Conservation (phyloP, 2,888 invertebrate genomes). For the Spilosoma lubricipeda region DNA sequence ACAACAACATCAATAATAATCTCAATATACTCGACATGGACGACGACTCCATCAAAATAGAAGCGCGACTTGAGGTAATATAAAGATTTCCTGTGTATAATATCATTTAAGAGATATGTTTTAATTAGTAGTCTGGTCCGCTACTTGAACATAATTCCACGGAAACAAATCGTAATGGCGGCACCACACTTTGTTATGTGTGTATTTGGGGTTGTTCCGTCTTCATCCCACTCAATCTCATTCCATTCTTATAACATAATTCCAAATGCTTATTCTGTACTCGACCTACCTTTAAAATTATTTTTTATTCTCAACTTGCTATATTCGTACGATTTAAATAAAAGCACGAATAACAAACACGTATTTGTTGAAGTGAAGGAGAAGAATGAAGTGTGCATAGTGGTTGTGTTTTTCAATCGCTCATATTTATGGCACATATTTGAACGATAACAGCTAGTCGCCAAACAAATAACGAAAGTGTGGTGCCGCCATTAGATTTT, state of each 20-base stretch:
- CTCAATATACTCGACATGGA: constrained; percentile 82
- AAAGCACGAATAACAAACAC: not conserved
- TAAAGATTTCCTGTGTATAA: too few relatives aligned
- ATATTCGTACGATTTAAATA: not conserved
- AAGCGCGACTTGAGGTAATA: constrained; percentile 72
- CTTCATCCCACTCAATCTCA: too few relatives aligned
- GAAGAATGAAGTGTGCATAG: too few relatives aligned
- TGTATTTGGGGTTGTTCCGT: too few relatives aligned
- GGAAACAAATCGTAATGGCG: not conserved
- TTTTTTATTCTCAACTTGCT: too few relatives aligned
- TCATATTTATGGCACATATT: not conserved
- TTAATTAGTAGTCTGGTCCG: not conserved
- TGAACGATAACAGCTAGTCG: not conserved
- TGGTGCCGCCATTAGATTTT: not conserved
- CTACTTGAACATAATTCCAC: not conserved
- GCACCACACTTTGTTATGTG: not conserved
- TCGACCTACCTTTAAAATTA: too few relatives aligned
- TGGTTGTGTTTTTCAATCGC: not conserved
- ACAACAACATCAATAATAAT: constrained; percentile 77
- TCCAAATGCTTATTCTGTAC: too few relatives aligned
- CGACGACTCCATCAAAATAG: constrained; percentile 80
- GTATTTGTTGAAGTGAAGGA: not conserved
- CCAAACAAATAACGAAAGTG: not conserved
- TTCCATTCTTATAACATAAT: too few relatives aligned
- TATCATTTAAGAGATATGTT: not conserved